Evolutionary conservation across 1,140 invertebrate species (phyloP), one percentile per base, ranked within the genome.

Genomic region (Hyposmocoma kahamanoa): DNA sequence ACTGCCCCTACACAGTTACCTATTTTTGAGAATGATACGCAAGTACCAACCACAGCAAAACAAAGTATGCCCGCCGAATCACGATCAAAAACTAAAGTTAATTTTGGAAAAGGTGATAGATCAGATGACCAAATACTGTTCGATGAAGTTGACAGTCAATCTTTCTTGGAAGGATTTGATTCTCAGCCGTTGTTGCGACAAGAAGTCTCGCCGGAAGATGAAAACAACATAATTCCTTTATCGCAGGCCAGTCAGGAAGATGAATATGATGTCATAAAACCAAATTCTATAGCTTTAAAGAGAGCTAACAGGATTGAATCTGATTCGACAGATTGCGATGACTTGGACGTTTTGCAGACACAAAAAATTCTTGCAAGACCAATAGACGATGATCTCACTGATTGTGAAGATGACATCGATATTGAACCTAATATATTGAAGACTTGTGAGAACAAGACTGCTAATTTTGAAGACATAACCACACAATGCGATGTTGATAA

Each of bases 71-170:
- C n/a, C n/a, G n/a, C n/a, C n/a, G n/a, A n/a, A n/a, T n/a, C n/a
- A n/a, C n/a, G n/a, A n/a, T n/a, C n/a, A n/a, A n/a, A n/a, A n/a
- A n/a, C n/a, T n/a, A n/a, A n/a, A n/a, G n/a, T n/a, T n/a, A n/a
- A n/a, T n/a, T n/a, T n/a, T n/a, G n/a, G n/a, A n/a, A n/a, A n/a
- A n/a, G n/a, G n/a, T 26, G 63, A 69, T 57, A 48, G 42, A 30
- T 80, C 77, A 24, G 69, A 76, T 58, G 76, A 79, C 47, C 61
- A 66, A 50, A 72, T 82, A 30, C 19, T 69, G 10, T 79, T 80
- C 72, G 69, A 84, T 22, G 78, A 81, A 32, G 45, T 83, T 26
- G 68, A 74, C 30, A 56, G 41, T 42, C 50, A 69, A 34, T 17
- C 50, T 17, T 48, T 67, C 20, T 47, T 63, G 5, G 67, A 76